phyloP scores from a whole-genome alignment of 2,888 invertebrate genomes.

The Herminia tarsipennalis region DNA sequence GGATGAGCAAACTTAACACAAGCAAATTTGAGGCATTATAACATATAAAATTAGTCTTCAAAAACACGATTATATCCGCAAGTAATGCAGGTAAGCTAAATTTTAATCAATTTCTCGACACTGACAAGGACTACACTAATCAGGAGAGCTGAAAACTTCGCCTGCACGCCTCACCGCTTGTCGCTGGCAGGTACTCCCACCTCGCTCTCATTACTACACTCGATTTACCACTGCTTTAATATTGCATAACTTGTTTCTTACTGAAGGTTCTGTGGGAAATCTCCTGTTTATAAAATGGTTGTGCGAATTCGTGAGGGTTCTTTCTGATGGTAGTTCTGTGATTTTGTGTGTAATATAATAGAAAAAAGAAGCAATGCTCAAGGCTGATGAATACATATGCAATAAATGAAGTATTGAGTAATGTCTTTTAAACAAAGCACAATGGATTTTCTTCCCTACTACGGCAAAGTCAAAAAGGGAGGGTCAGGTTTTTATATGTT shows the following conservation, averaged over 20 bases:
- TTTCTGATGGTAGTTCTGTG: too few species aligned
- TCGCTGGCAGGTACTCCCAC: neutral
- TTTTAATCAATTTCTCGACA: slow-evolving; percentile 24
- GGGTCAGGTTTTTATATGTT: too few species aligned
- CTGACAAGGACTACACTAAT: slow-evolving; percentile 24
- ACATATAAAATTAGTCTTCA: slow-evolving; percentile 1
- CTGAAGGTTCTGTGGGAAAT: neutral
- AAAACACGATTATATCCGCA: slow-evolving; percentile 11
- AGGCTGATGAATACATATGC: neutral
- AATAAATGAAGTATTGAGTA: neutral
- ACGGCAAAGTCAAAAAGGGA: too few species aligned
- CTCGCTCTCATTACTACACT: neutral
- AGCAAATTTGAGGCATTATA: neutral
- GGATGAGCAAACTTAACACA: neutral
- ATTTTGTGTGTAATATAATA: too few species aligned
- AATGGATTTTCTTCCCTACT: too few species aligned
- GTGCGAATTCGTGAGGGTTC: too few species aligned
- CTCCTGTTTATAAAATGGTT: too few species aligned
- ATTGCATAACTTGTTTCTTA: neutral
- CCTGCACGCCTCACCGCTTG: slow-evolving; percentile 4
- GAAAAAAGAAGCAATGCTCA: neutral
- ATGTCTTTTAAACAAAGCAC: too few species aligned
- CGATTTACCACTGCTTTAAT: neutral
- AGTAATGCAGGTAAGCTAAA: slow-evolving; percentile 20
- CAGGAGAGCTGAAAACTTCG: slow-evolving; percentile 32